These are phyloP conservation scores for Larimichthys polyactis DNA, from an alignment of 2,113 vertebrate species.

Conservation along the genomic window DNA sequence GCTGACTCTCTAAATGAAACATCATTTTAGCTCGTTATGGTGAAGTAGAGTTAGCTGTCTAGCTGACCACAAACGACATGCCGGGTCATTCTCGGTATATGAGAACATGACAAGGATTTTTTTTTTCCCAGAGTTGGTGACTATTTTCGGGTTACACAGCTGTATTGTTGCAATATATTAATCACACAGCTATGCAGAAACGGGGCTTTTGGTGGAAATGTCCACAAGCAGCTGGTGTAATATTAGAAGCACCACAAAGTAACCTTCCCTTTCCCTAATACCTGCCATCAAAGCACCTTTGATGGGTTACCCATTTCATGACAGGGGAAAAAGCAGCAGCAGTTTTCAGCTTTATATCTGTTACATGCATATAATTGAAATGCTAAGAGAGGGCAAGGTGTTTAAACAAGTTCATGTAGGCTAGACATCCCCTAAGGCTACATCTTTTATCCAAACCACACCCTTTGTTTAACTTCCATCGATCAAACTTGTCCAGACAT, in stretches of 20 bases:
- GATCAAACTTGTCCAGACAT: conserved; percentile 40
- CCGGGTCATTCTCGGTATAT: conserved; percentile 27
- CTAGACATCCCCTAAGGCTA: conserved; percentile 16
- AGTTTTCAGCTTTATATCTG: not conserved
- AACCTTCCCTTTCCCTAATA: not conserved
- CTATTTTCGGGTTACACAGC: conserved; percentile 17
- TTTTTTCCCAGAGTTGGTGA: conserved; percentile 38
- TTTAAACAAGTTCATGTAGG: conserved; percentile 44
- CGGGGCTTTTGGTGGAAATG: not conserved
- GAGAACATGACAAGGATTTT: conserved; percentile 55
- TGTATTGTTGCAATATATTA: conserved; percentile 11
- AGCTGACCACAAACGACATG: conserved; percentile 57
- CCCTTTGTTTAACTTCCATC: conserved; percentile 6
- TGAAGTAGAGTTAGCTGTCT: conserved; percentile 36
- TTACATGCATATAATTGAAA: not conserved
- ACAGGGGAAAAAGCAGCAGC: too few relatives aligned
- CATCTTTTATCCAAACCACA: conserved; percentile 24
- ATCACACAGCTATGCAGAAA: not conserved
- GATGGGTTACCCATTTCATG: too few relatives aligned
- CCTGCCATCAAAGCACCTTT: not conserved
- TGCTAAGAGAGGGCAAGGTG: conserved; percentile 3
- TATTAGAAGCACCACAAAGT: not conserved
- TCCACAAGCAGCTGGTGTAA: not conserved
- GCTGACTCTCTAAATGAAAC: conserved; percentile 60
- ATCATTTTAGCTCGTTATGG: conserved; percentile 62